phyloP scores from a whole-genome alignment of 2,888 invertebrate species.

The Elysia crispata region DNA sequence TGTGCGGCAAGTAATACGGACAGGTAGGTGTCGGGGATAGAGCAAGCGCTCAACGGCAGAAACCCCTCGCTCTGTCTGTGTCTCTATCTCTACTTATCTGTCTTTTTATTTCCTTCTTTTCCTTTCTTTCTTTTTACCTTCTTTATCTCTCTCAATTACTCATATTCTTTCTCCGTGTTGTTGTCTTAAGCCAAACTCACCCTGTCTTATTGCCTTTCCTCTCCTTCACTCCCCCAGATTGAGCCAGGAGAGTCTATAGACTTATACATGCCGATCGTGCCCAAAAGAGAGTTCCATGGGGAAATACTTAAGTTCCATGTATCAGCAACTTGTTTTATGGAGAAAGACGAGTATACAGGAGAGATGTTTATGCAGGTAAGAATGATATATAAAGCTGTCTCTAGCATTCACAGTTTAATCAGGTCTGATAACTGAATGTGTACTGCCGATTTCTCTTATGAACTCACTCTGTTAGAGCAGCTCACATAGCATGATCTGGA shows the following conservation, averaged over 20 bases:
- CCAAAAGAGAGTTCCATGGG: conserved; percentile 80
- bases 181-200: too few species aligned
- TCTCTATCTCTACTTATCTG: not conserved
- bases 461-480: too few species aligned
- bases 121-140: not conserved
- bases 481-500: too few species aligned
- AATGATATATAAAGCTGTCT: too few species aligned
- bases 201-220: too few species aligned
- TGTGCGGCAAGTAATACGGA: too few species aligned
- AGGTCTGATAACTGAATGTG: too few species aligned
- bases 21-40: too few species aligned
- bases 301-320: conserved; percentile 86
- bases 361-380: conserved; percentile 78
- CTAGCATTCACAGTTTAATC: too few species aligned
- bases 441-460: too few species aligned
- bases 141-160: not conserved
- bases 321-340: conserved; percentile 82
- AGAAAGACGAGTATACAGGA: conserved; percentile 74
- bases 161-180: not conserved
- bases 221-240: conserved; percentile 65
- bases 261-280: conserved; percentile 93
- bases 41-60: too few species aligned
- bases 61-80: not conserved
- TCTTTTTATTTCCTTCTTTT: not conserved
- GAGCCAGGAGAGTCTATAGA: conserved; percentile 80